A percentile compares a stretch with the other conserved stretches of the same genome.
Evolutionary conservation across 2,888 invertebrate genomes (phyloP).

Genomic region (Arenicola marina): DNA sequence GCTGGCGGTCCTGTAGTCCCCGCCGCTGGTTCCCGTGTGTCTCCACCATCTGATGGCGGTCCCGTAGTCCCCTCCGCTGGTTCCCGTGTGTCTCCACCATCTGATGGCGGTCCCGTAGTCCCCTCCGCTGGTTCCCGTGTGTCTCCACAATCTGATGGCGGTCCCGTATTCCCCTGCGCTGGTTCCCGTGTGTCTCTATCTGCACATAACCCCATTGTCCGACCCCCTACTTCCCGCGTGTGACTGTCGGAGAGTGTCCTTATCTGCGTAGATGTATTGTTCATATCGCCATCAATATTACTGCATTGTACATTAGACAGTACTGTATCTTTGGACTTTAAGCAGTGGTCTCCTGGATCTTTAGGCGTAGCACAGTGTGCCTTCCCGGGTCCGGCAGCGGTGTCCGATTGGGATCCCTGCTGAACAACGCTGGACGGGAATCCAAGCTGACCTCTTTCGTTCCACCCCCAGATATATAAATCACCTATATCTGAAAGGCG

Average conservation of each 20-base stretch:
- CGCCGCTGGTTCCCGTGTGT: not conserved
- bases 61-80: too few species aligned
- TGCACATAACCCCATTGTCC: too few species aligned
- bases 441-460: conserved; percentile 84
- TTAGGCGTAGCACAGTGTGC: too few species aligned
- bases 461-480: conserved; percentile 90
- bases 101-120: too few species aligned
- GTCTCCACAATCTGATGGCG: not conserved
- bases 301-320: too few species aligned
- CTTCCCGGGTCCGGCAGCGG: too few species aligned
- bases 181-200: not conserved
- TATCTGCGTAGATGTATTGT: not conserved
- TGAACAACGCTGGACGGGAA: conserved; percentile 52
- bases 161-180: not conserved
- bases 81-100: too few species aligned
- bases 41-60: too few species aligned
- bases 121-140: too few species aligned
- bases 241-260: not conserved
- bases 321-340: too few species aligned
- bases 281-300: not conserved
- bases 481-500: conserved; percentile 72
- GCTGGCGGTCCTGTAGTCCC: too few species aligned
- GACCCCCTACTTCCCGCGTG: not conserved
- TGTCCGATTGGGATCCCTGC: not conserved
- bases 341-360: not conserved